Evolutionary conservation across 2,113 vertebrate genomes (phyloP).

Genomic region (Rafetus swinhoei): DNA sequence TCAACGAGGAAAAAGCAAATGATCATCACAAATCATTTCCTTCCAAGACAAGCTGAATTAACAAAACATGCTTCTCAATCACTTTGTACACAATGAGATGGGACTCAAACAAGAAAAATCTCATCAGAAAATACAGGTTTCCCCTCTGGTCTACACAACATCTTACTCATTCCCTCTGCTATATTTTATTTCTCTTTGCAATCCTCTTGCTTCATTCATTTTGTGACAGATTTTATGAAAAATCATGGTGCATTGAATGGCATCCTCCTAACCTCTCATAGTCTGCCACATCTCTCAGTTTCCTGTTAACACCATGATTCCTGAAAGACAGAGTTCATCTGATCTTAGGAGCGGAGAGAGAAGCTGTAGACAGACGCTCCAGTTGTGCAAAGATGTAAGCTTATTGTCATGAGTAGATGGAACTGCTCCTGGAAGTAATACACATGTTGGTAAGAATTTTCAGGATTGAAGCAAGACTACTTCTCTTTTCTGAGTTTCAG

Average conservation of each 20-base stretch:
- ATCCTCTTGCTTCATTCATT: constrained; percentile 22
- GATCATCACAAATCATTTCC: constrained; percentile 20
- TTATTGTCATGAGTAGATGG: neutral
- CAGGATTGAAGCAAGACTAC: neutral
- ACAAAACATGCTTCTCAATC: constrained; percentile 21
- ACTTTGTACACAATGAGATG: neutral
- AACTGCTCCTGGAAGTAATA: neutral
- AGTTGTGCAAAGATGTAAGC: neutral
- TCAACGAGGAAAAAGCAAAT: constrained; percentile 1
- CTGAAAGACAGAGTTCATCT: constrained; percentile 13
- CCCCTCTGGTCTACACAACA: neutral
- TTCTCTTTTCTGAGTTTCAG: neutral
- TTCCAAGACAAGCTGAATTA: constrained; percentile 31
- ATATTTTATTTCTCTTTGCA: constrained; percentile 35
- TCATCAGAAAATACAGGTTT: constrained; percentile 9
- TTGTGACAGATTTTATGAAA: neutral
- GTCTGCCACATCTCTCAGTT: constrained; percentile 38
- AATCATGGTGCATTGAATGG: constrained; percentile 32
- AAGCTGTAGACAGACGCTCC: neutral
- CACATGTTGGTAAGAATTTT: neutral
- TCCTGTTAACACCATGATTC: neutral
- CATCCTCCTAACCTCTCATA: constrained; percentile 19
- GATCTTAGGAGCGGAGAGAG: neutral
- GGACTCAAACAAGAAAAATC: neutral
- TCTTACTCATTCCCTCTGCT: neutral